These are phyloP conservation scores for Enteromius viviparus DNA, from an alignment of 2,797 vertebrate species.

Conservation along the genomic window DNA sequence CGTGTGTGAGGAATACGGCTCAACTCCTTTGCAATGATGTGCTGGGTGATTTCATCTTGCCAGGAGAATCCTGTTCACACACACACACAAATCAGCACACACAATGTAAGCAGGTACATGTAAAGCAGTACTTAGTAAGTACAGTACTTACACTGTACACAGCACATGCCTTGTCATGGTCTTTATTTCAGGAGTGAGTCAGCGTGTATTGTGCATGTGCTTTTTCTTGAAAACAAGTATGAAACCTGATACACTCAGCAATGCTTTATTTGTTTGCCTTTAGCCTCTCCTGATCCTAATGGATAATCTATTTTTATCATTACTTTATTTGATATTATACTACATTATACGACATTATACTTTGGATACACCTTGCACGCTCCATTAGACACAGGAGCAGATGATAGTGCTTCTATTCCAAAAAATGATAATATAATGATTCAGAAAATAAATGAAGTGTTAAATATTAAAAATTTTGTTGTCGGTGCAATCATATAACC, in stretches of 20 bases:
- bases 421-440: constrained; percentile 8
- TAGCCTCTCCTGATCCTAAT: background rate
- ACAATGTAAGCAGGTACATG: constrained; percentile 23
- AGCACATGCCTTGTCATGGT: background rate
- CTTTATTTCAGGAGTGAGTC: background rate
- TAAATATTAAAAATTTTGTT: background rate
- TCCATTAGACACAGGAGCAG: background rate
- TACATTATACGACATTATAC: background rate
- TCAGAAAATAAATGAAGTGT: constrained; percentile 18
- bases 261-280: background rate
- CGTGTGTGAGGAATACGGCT: constrained; percentile 87
- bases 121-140: background rate
- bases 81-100: constrained; percentile 35
- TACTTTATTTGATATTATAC: background rate
- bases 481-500: background rate
- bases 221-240: constrained; percentile 9
- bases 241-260: constrained; percentile 10
- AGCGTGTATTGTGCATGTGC: background rate
- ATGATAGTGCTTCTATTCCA: background rate
- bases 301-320: background rate
- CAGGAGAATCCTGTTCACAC: constrained; percentile 89
- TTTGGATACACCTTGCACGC: background rate
- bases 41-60: constrained; percentile 94
- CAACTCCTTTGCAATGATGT: constrained; percentile 94
- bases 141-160: background rate